Base-by-base conservation (phyloP, 92 coral and sea anemone species). In the Epizoanthus rinbou region DNA sequence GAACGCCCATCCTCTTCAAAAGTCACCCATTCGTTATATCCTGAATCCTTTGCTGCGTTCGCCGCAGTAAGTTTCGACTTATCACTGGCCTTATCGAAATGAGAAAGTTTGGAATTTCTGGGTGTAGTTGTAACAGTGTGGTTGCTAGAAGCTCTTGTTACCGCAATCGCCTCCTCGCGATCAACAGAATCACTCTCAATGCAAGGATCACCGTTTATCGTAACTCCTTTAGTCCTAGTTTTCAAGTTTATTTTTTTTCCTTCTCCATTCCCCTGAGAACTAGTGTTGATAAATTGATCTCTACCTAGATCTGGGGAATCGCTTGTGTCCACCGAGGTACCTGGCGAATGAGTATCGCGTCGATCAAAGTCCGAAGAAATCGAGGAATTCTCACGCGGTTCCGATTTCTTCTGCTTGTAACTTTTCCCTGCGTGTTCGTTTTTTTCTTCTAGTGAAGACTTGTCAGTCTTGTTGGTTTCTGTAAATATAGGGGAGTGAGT, bases 21-120 rank as follows among this genome's bases (percentile, higher is more conserved):
- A 63, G 45, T 78, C 62, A 78, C 62, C 82, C 82, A 78, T 6
- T 23, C 47, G 14, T 78, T 78, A 23, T 25, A 21, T 21, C 41
- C 37, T 19, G 82, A 28, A 60, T 13, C 33, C 16, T 39, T 8
- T 43, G 41, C 47, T 7, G 37, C 21, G 25, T 57, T 15, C 7
- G 50, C 82, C 13, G 33, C 16, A 15, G 71, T 33, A 78, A 19
- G 62, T 23, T 71, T 28, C 19, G 57, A 71, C 18, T 39, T 71
- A 71, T 41, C 35, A 18, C 65, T 25, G 71, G 57, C 64, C 65
- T 43, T 23, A 78, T 78, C 71, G 21, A 78, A 60, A 41, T 41
- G 71, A 19, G 82, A 62, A 78, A 78, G 45, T 21, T 78, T 63
- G 22, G 82, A 78, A 37, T 39, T 78, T 16, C 45, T 62, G 82